These are phyloP conservation scores for Octodon degus DNA, from an alignment of 2,113 vertebrate genomes.

Conservation along the genomic window DNA sequence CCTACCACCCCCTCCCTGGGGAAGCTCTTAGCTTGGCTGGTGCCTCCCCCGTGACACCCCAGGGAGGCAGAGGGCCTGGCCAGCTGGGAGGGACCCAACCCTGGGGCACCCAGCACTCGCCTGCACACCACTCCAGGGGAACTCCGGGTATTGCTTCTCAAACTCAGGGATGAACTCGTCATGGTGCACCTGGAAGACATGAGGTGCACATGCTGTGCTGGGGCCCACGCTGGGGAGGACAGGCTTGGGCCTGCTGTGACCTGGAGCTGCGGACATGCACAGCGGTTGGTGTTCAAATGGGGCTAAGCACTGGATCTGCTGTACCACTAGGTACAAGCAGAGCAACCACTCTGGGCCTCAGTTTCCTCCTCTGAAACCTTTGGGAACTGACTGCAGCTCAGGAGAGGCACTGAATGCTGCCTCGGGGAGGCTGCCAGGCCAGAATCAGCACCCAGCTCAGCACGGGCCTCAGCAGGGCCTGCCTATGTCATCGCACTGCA, in stretches of 20 bases:
- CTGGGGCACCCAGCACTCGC: constrained; percentile 82
- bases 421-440: neutral
- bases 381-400: neutral
- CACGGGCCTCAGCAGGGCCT: neutral
- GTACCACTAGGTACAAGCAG: neutral
- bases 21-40: rapidly evolving
- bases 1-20: neutral
- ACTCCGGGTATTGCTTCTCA: constrained; percentile 93
- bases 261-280: rapidly evolving
- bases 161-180: constrained; percentile 95
- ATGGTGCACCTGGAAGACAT: constrained; percentile 89
- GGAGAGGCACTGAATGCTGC: rapidly evolving
- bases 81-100: rapidly evolving
- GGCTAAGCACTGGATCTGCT: neutral
- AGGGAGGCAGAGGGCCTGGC: rapidly evolving
- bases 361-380: neutral
- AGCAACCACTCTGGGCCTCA: neutral
- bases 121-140: constrained; percentile 91
- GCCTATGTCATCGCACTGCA: rapidly evolving
- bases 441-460: rapidly evolving
- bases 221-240: neutral
- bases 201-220: rapidly evolving
- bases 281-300: too few species aligned
- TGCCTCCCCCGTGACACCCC: neutral
- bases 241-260: neutral